Percentiles rank a stretch among this genome's conserved stretches.
Evolutionary conservation across 2,888 invertebrate species (phyloP).

Genomic region (Chydorus sphaericus): DNA sequence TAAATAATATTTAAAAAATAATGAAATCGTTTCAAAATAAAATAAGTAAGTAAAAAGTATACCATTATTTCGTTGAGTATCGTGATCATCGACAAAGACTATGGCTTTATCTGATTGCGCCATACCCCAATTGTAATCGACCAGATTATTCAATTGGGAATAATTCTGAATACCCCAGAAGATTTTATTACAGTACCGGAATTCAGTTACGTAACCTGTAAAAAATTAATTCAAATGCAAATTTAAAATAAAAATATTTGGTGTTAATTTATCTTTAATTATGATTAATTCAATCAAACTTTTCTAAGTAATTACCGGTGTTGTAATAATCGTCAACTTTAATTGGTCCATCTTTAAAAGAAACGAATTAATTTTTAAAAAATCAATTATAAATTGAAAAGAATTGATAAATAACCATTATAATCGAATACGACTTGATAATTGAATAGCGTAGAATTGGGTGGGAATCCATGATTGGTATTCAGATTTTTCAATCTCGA

Average conservation of each 20-base stretch:
- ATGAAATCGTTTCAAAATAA: neutral
- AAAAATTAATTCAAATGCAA: too few species aligned
- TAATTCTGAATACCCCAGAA: constrained; percentile 15
- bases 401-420: too few species aligned
- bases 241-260: too few species aligned
- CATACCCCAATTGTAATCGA: constrained; percentile 23
- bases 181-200: constrained; percentile 29
- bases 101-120: constrained; percentile 24
- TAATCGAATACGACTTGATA: constrained; percentile 22
- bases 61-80: constrained; percentile 30
- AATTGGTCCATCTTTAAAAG: constrained; percentile 23
- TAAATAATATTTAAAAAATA: constrained; percentile 22
- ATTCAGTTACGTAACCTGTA: constrained; percentile 29
- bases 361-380: too few species aligned
- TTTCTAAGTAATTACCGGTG: constrained; percentile 14
- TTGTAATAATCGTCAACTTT: constrained; percentile 20
- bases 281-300: too few species aligned
- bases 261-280: too few species aligned
- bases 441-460: constrained; percentile 19
- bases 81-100: constrained; percentile 36
- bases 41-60: constrained; percentile 25
- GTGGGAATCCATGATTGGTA: constrained; percentile 21
- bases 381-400: too few species aligned
- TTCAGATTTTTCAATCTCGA: constrained; percentile 20
- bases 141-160: constrained; percentile 15